Evolutionary conservation across 2,888 invertebrate species (phyloP), one percentile per base, ranked within the genome.

Genomic region (Itoplectis maculator): DNA sequence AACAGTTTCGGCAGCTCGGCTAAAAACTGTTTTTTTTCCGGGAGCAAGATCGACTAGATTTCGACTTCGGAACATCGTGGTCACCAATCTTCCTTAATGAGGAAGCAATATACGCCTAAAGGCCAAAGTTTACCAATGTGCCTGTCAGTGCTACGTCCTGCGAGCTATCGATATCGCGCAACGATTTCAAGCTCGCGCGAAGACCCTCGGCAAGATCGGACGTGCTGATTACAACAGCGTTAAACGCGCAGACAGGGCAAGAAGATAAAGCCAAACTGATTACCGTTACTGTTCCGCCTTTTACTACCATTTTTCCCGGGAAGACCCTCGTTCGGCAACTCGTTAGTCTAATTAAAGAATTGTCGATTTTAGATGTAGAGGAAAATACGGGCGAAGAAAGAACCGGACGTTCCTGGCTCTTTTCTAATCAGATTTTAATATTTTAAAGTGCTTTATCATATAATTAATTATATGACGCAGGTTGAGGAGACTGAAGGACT

Each of bases 81-180:
- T 81, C 81, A 69, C 78, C 69, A 78, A 82, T 82, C 61, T 82
- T 74, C 47, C 42, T 54, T 82, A 82, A 82, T 82, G 81, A 82
- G 78, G 56, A 49, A 74, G 68, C 69, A 78, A 78, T 82, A 78
- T 74, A 47, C 63, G 54, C 13, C 45, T 47, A 23, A 81, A 76
- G 63, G 72, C 61, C 37, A 70, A 51, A 76, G 81, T 75, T 81
- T 66, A 68, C 54, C 66, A 23, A n/a, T 47, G 15, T 47, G 66
- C n/a, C 9, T 69, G 51, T 37, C 69, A 37, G 37, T 35, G 68
- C 68, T 49, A 47, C 18, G 29, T 49, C n/a, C 47, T 35, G 49
- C 11, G 18, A 8, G 40, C 61, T 61, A 37, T 61, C 37, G 61
- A 61, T 61, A 37, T 61, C 61, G 20, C 40, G 18, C 37, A 9